Evolutionary conservation across 1,140 invertebrate species (phyloP).

Genomic region (Formica selysi): DNA sequence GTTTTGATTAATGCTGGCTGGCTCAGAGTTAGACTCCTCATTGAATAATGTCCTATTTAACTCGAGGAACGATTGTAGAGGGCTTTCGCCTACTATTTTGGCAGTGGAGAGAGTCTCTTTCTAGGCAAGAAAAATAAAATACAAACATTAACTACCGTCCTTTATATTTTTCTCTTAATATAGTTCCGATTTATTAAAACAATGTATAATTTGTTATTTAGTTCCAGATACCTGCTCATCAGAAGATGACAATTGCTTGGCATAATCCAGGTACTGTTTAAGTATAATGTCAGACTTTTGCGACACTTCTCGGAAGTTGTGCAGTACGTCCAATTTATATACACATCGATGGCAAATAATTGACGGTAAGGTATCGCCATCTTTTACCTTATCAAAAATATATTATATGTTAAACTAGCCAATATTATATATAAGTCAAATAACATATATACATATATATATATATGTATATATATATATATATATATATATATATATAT

Average conservation of each 20-base stretch:
- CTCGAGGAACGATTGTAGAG: conserved; percentile 83
- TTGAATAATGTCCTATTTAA: conserved; percentile 84
- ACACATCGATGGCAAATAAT: conserved; percentile 86
- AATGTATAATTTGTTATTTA: background rate
- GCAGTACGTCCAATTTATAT: conserved; percentile 85
- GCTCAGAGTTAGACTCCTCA: conserved; percentile 82
- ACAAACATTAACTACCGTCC: background rate
- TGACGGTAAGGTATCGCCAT: conserved; percentile 86
- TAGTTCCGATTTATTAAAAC: background rate
- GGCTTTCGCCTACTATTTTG: conserved; percentile 83
- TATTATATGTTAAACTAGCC: background rate
- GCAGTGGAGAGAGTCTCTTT: conserved; percentile 85
- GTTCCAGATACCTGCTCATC: conserved; percentile 80
- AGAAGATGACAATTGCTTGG: conserved; percentile 83
- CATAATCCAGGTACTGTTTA: conserved; percentile 86
- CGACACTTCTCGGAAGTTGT: conserved; percentile 86
- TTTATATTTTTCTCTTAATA: background rate
- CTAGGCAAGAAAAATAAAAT: conserved; percentile 64
- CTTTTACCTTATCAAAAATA: conserved; percentile 83
- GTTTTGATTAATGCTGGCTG: conserved; percentile 85
- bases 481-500: background rate
- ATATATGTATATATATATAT: background rate
- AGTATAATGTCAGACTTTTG: conserved; percentile 86
- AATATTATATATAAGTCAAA: no score
- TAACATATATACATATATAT: background rate